These are phyloP conservation scores for Tineola bisselliella DNA, from an alignment of 2,888 invertebrate species.

Conservation along the genomic window DNA sequence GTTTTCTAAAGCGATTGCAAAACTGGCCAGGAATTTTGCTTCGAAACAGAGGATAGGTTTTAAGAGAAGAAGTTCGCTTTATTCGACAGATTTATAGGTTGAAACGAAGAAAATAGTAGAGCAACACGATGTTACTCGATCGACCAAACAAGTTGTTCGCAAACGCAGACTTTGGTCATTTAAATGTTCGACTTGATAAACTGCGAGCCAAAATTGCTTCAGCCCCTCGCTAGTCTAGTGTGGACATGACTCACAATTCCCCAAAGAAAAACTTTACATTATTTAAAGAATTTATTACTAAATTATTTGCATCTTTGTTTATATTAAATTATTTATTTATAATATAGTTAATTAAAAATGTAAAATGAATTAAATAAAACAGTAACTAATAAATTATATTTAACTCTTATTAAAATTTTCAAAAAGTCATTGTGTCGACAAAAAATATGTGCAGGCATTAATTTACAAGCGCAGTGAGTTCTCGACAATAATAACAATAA, in stretches of 20 bases:
- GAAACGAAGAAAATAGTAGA: slow-evolving; percentile 45
- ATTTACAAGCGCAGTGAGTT: not conserved
- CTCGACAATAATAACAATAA: not conserved
- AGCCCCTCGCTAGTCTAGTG: slow-evolving; percentile 16
- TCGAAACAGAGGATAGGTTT: slow-evolving; percentile 48
- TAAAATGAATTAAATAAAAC: no score
- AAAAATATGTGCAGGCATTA: not conserved
- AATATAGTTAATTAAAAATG: no score
- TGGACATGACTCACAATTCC: slow-evolving; percentile 10
- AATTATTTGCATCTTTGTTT: no score
- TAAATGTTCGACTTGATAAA: slow-evolving; percentile 60
- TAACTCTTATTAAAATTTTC: no score
- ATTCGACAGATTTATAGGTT: slow-evolving; percentile 57
- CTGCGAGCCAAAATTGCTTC: slow-evolving; percentile 42
- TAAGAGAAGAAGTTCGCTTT: slow-evolving; percentile 53
- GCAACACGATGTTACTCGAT: slow-evolving; percentile 35
- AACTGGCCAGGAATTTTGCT: slow-evolving; percentile 25
- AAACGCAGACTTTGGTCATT: slow-evolving; percentile 54
- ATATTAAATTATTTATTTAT: no score
- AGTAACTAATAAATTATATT: no score
- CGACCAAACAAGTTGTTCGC: slow-evolving; percentile 53
- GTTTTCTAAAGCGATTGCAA: slow-evolving; percentile 49
- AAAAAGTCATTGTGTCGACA: no score
- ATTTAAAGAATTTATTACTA: no score
- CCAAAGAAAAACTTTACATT: no score